phyloP scores from a whole-genome alignment of 2,888 invertebrate genomes.

The Rhogogaster chlorosoma region DNA sequence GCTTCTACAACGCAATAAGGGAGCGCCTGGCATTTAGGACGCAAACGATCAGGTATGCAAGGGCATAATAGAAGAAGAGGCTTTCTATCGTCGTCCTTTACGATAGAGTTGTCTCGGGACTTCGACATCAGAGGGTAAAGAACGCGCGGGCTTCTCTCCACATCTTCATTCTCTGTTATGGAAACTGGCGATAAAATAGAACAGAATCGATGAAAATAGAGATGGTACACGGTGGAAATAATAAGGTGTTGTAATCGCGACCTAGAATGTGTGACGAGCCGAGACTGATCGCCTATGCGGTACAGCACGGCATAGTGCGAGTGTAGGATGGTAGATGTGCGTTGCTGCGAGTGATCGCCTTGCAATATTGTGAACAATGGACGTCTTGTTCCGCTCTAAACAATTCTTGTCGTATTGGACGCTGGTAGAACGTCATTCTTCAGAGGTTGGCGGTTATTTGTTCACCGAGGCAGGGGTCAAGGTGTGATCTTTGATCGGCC shows the following conservation, averaged over 20 bases:
- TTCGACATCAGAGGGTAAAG: neutral
- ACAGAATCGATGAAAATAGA: neutral
- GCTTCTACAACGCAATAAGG: constrained; percentile 20
- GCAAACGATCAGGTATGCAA: constrained; percentile 38
- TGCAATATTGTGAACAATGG: constrained; percentile 41
- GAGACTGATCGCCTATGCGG: constrained; percentile 25
- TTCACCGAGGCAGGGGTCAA: constrained; percentile 31
- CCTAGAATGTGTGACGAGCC: constrained; percentile 40
- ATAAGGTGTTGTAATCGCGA: constrained; percentile 42
- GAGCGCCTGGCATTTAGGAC: constrained; percentile 49
- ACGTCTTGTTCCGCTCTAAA: constrained; percentile 25
- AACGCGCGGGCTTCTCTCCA: neutral
- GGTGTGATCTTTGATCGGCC: constrained; percentile 48
- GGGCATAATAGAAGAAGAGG: constrained; percentile 19
- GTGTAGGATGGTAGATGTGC: neutral
- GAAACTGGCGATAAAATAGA: neutral
- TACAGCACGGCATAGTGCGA: neutral
- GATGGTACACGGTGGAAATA: constrained; percentile 28
- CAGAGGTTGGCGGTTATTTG: constrained; percentile 18
- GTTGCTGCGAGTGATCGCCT: neutral
- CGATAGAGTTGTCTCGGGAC: neutral
- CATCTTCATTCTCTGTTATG: neutral
- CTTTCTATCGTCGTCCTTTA: neutral
- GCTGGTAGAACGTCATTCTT: constrained; percentile 12
- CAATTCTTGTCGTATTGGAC: constrained; percentile 32